phyloP scores from a whole-genome alignment of 2,113 vertebrate species.

The Proterorhinus semilunaris region DNA sequence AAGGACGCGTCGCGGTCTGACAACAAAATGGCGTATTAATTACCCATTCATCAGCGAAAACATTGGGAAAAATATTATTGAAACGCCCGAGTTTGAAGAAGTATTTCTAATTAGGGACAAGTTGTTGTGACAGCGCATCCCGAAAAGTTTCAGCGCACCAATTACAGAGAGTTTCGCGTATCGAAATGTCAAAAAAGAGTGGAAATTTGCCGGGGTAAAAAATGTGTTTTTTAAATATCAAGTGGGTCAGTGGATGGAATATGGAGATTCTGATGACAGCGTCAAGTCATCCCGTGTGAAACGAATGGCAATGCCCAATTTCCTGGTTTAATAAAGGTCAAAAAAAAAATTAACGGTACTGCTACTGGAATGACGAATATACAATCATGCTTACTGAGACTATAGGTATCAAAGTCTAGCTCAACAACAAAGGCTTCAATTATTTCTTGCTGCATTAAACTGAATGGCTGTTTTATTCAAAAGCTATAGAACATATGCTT shows the following conservation, averaged over 20 bases:
- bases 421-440: too few relatives aligned
- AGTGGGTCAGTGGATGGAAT: not conserved
- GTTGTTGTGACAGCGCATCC: not conserved
- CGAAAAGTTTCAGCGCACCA: not conserved
- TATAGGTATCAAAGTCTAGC: too few relatives aligned
- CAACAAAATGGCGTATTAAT: slow-evolving; percentile 23
- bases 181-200: not conserved
- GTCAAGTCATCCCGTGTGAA: too few relatives aligned
- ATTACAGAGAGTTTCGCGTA: not conserved
- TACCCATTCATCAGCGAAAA: not conserved
- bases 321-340: too few relatives aligned
- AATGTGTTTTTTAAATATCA: not conserved
- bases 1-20: slow-evolving; percentile 30
- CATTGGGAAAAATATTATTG: not conserved
- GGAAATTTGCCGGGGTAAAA: not conserved
- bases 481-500: too few relatives aligned
- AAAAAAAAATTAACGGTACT: too few relatives aligned
- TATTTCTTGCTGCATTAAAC: too few relatives aligned
- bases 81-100: not conserved
- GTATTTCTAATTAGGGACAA: not conserved
- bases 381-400: too few relatives aligned
- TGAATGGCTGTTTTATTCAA: too few relatives aligned
- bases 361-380: too few relatives aligned
- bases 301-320: too few relatives aligned
- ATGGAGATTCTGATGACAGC: not conserved